These are phyloP conservation scores for Drosophila pruinosa DNA, from an alignment of 1,140 invertebrate genomes.

Conservation along the genomic window DNA sequence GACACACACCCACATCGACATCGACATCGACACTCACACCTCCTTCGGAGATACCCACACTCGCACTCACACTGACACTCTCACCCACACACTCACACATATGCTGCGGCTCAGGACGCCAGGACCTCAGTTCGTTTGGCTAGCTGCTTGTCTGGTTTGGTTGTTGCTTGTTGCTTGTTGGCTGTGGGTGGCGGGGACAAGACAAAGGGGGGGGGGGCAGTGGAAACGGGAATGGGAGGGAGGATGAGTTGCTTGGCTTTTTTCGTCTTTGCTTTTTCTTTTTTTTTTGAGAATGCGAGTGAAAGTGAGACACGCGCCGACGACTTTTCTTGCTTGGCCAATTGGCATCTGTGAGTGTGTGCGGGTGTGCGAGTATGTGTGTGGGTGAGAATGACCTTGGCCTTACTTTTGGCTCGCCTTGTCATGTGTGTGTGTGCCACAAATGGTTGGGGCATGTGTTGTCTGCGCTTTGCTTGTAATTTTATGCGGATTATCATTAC, in stretches of 20 bases:
- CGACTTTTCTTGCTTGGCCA: slow-evolving; percentile 68
- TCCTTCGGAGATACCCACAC: too few relatives aligned
- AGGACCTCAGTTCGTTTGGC: slow-evolving; percentile 63
- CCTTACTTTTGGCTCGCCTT: slow-evolving; percentile 64
- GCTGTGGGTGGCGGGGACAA: neutral
- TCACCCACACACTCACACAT: slow-evolving; percentile 14
- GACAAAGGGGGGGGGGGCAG: neutral
- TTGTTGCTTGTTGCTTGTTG: neutral
- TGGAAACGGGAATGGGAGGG: neutral
- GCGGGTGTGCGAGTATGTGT: slow-evolving; percentile 21
- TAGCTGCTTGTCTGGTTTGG: slow-evolving; percentile 36
- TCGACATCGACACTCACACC: too few relatives aligned
- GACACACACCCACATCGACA: slow-evolving; percentile 38
- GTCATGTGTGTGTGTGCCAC: slow-evolving; percentile 12
- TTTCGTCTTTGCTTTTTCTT: slow-evolving; percentile 17
- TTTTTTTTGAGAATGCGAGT: slow-evolving; percentile 34
- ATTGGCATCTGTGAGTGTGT: slow-evolving; percentile 49
- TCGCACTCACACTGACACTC: slow-evolving; percentile 18
- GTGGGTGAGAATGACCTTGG: slow-evolving; percentile 67
- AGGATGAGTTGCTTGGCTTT: slow-evolving; percentile 24
- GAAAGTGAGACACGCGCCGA: slow-evolving; percentile 67
- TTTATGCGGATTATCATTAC: slow-evolving; percentile 81
- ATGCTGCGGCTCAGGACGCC: slow-evolving; percentile 24
- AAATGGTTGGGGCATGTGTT: slow-evolving; percentile 37
- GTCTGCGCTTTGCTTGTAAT: slow-evolving; percentile 68